Base-by-base conservation (phyloP, 2,113 vertebrate species). In the Periophthalmodon schlosseri region DNA sequence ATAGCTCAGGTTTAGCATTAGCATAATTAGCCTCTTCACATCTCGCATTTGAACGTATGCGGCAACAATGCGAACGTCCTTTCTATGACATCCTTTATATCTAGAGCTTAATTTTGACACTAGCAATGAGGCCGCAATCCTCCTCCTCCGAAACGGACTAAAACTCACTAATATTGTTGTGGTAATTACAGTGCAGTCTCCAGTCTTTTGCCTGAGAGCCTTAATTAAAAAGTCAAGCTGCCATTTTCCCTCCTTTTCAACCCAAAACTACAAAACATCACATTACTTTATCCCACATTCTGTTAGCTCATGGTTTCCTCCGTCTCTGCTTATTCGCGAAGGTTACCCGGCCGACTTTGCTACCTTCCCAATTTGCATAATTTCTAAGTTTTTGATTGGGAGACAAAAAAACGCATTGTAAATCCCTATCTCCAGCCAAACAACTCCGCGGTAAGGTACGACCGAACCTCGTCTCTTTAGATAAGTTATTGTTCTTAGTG, bases 401-500 rank as follows among this genome's bases (percentile, higher is more conserved):
- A n/a, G 52, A 78, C 71, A 34, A 80, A 73, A 61, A n/a, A 39
- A 5, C 23, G 66, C 46, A 23, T 68, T 77, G 68, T 2, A 58
- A 56, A 21, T 70, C 70, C 71, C 67, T 72, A 33, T 68, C 46
- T 49, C 47, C 47, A 49, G 12, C 47, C 47, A 16, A 49, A 57
- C 16, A 16, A 20, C 18, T 74, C 70, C 61, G 3, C 28, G 28
- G 28, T 28, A 28, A 28, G 28, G 28, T 3, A 28, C 28, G 28
- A 28, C 28, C 28, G 28, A 28, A 28, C 28, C 28, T 64, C 24
- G 71, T 28, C 68, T 39, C 70, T 73, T 70, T 47, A 80, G 67
- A 68, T 76, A 60, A 3, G 34, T 75, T 24, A 73, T 7, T 73
- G 73, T 47, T 70, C 68, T 50, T 71, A 78, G 39, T 82, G 75